Percentiles rank a stretch among this genome's conserved stretches.
phyloP scores from a whole-genome alignment of 2,113 vertebrate species.

The Melanotaenia duboulayi region DNA sequence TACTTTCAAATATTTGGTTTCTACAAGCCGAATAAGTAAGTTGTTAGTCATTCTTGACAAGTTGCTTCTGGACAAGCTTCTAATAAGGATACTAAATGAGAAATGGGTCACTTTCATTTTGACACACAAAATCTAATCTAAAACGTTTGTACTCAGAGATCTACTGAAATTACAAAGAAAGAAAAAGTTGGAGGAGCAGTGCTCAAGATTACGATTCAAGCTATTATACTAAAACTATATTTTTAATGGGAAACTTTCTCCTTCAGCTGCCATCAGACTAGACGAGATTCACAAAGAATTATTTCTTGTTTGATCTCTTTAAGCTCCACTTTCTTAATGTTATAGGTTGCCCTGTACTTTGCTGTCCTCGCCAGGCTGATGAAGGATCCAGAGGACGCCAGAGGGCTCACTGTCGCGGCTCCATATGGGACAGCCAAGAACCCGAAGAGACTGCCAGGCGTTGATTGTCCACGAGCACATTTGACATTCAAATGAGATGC shows the following conservation, averaged over 20 bases:
- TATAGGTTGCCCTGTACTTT: not conserved
- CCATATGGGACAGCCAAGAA: constrained; percentile 42
- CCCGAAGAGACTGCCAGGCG: constrained; percentile 13
- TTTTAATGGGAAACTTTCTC: not conserved
- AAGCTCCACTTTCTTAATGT: not conserved
- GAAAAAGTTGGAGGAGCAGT: not conserved
- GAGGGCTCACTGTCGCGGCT: constrained; percentile 36
- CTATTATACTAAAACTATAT: not conserved
- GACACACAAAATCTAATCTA: too few relatives aligned
- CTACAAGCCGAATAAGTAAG: not conserved
- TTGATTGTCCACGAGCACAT: constrained; percentile 41
- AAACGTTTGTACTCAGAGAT: not conserved
- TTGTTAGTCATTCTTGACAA: not conserved
- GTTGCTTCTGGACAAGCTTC: not conserved
- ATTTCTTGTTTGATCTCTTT: not conserved
- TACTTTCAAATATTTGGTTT: not conserved
- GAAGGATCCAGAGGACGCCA: constrained; percentile 17
- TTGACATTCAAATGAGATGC: constrained; percentile 75
- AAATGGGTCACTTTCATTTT: not conserved
- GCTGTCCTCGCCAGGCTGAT: not conserved
- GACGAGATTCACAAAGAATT: not conserved
- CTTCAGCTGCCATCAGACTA: not conserved
- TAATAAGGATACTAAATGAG: not conserved
- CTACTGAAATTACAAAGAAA: not conserved
- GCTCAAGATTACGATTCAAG: not conserved